Conservation (phyloP, 2,797 vertebrate species). For the Cryptoblepharus egeriae region DNA sequence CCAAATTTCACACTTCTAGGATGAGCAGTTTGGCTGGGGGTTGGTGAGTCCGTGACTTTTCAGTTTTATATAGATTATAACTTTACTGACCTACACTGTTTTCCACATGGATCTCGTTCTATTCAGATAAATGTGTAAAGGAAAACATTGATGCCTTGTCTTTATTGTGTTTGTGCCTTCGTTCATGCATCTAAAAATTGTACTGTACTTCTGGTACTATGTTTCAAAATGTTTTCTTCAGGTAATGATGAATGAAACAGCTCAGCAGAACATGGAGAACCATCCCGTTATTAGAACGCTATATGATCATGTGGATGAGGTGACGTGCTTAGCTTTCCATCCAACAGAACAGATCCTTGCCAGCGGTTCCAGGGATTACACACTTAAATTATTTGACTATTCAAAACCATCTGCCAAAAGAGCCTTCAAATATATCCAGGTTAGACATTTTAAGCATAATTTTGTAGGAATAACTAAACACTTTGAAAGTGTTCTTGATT, state of each 20-base stretch:
- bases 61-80: neutral
- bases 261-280: conserved; percentile 99
- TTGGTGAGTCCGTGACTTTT: too few species aligned
- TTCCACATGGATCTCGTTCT: neutral
- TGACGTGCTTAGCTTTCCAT: conserved; percentile 96
- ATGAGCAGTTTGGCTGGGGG: too few species aligned
- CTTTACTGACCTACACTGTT: neutral
- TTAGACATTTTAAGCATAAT: conserved; percentile 62
- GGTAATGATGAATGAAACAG: conserved; percentile 99
- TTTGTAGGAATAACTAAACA: conserved; percentile 15
- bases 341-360: conserved; percentile 96
- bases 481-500: neutral
- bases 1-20: too few species aligned
- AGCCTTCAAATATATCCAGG: conserved; percentile 98
- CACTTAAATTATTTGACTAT: conserved; percentile 97
- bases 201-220: conserved; percentile 1
- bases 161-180: neutral
- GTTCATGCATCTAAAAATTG: neutral
- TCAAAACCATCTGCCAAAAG: conserved; percentile 98
- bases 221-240: conserved; percentile 63
- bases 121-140: neutral
- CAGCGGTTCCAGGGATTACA: conserved; percentile 96
- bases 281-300: conserved; percentile 97
- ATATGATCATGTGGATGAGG: conserved; percentile 97
- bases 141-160: neutral